Percentiles rank a stretch among this genome's conserved stretches.
phyloP scores from a whole-genome alignment of 2,797 vertebrate species.

The Pagetopsis macropterus region DNA sequence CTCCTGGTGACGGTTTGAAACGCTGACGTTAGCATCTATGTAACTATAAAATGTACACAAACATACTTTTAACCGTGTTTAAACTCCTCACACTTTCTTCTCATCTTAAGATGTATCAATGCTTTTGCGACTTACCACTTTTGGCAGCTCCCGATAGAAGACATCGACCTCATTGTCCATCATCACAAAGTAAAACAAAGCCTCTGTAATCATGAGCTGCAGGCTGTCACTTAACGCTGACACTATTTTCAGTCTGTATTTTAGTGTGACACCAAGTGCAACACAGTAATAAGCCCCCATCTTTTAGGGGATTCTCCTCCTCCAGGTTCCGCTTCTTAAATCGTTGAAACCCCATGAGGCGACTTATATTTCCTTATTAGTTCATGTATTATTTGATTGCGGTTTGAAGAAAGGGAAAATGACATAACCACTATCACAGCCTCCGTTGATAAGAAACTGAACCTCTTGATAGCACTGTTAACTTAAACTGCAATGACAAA shows the following conservation, averaged over 20 bases:
- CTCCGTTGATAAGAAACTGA: background rate
- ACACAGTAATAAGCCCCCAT: conserved; percentile 56
- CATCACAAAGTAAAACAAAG: conserved; percentile 58
- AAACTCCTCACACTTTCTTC: background rate
- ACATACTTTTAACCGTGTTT: background rate
- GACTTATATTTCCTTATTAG: no score
- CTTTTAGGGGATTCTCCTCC: accelerated
- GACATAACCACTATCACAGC: background rate
- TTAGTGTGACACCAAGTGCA: conserved; percentile 63
- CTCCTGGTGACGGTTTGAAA: conserved; percentile 82
- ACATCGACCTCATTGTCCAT: conserved; percentile 75
- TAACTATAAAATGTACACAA: background rate
- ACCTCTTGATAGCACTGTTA: background rate
- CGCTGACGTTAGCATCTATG: conserved; percentile 57
- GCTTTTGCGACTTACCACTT: conserved; percentile 77
- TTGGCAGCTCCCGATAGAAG: conserved; percentile 82
- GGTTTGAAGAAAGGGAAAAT: background rate
- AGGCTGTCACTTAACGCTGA: background rate
- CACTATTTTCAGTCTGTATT: conserved; percentile 68
- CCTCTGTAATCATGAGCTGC: background rate
- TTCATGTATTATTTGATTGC: background rate
- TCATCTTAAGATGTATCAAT: background rate
- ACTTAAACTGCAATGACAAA: background rate
- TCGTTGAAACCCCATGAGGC: no score
- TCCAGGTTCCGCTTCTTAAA: conserved; percentile 47